Evolutionary conservation across 2,113 vertebrate genomes (phyloP).

Genomic region (Mixornis gularis): DNA sequence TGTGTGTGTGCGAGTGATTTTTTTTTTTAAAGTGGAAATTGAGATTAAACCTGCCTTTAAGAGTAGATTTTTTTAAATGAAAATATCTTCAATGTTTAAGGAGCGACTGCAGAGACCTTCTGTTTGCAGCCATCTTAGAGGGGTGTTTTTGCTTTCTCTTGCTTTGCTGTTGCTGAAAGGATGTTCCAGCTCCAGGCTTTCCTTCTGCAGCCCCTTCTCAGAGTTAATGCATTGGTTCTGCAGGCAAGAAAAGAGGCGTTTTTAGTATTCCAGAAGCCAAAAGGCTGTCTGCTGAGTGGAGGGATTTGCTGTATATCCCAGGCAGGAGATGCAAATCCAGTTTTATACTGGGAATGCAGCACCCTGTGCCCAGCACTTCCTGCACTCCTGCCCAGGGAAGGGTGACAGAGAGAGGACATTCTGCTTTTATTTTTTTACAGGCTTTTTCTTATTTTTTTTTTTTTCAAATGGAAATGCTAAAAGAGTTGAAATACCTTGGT

Average conservation of each 20-base stretch:
- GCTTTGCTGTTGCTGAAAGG: neutral
- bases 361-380: neutral
- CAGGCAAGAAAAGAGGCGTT: neutral
- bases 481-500: neutral
- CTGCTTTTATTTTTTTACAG: neutral
- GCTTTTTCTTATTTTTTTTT: neutral
- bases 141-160: neutral
- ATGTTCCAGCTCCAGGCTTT: neutral
- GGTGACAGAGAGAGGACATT: neutral
- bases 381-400: neutral
- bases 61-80: neutral
- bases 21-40: neutral
- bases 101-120: neutral
- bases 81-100: neutral
- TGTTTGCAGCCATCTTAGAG: neutral
- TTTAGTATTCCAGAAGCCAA: neutral
- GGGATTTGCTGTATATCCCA: neutral
- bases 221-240: slow-evolving; percentile 2
- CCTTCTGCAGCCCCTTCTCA: neutral
- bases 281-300: neutral
- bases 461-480: neutral
- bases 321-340: neutral
- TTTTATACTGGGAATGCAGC: neutral
- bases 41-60: neutral
- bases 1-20: neutral